Conservation (phyloP, 2,113 vertebrate species). For the Salvelinus alpinus region DNA sequence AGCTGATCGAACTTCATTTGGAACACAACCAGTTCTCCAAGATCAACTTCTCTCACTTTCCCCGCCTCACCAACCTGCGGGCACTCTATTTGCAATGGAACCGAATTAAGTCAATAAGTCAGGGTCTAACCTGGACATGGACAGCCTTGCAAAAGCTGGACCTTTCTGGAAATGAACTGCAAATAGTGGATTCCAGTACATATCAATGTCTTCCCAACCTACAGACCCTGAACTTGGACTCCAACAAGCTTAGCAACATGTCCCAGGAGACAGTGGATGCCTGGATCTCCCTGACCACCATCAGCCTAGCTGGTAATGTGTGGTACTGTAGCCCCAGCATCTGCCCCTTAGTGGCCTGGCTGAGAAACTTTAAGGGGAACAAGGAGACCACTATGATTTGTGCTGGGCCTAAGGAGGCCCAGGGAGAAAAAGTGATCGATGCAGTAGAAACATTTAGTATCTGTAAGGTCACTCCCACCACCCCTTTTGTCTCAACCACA, state of each 20-base stretch:
- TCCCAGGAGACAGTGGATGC: slow-evolving; percentile 89
- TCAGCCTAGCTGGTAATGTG: slow-evolving; percentile 92
- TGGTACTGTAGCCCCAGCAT: slow-evolving; percentile 94
- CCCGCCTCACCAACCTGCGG: slow-evolving; percentile 91
- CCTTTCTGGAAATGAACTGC: slow-evolving; percentile 93
- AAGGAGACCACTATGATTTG: slow-evolving; percentile 94
- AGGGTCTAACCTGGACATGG: slow-evolving; percentile 95
- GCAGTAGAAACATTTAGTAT: slow-evolving; percentile 88
- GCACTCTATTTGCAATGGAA: slow-evolving; percentile 97
- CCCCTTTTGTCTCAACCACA: slow-evolving; percentile 76
- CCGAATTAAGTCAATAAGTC: slow-evolving; percentile 87
- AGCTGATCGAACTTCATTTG: slow-evolving; percentile 92
- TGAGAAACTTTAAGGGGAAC: slow-evolving; percentile 93
- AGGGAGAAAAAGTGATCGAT: slow-evolving; percentile 93
- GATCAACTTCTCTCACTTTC: slow-evolving; percentile 95
- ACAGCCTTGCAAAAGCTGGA: slow-evolving; percentile 97
- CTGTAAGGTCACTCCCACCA: slow-evolving; percentile 80
- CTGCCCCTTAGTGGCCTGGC: slow-evolving; percentile 90
- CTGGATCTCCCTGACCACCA: slow-evolving; percentile 94
- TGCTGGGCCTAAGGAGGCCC: slow-evolving; percentile 89
- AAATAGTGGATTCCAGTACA: slow-evolving; percentile 84
- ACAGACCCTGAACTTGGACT: slow-evolving; percentile 95
- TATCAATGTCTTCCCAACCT: slow-evolving; percentile 95
- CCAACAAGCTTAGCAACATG: slow-evolving; percentile 95
- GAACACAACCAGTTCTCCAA: slow-evolving; percentile 98